Base-by-base conservation (phyloP, 2,888 invertebrate species). In the Drosophila mercatorum region DNA sequence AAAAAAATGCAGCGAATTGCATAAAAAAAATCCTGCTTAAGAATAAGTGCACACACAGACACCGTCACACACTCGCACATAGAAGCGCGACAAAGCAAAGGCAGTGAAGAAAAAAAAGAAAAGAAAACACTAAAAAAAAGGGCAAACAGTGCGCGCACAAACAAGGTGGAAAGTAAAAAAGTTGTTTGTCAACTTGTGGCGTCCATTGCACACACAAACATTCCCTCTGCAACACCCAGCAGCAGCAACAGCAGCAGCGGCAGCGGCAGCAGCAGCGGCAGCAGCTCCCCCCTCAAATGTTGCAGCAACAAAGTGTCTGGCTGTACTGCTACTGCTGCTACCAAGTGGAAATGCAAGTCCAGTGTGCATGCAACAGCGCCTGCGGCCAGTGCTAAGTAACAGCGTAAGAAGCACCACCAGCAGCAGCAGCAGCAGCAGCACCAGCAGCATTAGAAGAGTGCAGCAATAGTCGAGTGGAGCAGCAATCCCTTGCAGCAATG, bases 151-250 rank as follows among this genome's bases (percentile, higher is more conserved):
- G 79, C 61, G 83, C 83, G 63, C 88, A 81, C 87, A 81, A 78
- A 79, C 87, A 87, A 83, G 84, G 86, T 86, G 83, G 77, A 81
- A 86, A 82, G 80, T 83, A 88, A 90, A 91, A 90, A 91, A 91
- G 91, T 92, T 90, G 91, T 92, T 92, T 92, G 92, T 92, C 92
- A 91, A 91, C 91, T 91, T 91, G 91, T 92, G 88, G 91, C 80
- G 81, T 83, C 80, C 78, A 78, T 81, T 78, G 78, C 79, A 81
- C 74, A 81, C 61, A 65, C 62, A 56, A 56, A 56, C 56, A 56
- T 56, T 56, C 56, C 56, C 56, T 40, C 41, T 43, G 43, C 41
- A 56, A 43, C 56, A 56, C 56, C 56, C 53, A 53, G 53, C 53
- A 26, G 22, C 52, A 53, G 28, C 51, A 36, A 22, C 26, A 26